phyloP scores from a whole-genome alignment of 2,797 vertebrate species.

The Acipenser transmontanus region DNA sequence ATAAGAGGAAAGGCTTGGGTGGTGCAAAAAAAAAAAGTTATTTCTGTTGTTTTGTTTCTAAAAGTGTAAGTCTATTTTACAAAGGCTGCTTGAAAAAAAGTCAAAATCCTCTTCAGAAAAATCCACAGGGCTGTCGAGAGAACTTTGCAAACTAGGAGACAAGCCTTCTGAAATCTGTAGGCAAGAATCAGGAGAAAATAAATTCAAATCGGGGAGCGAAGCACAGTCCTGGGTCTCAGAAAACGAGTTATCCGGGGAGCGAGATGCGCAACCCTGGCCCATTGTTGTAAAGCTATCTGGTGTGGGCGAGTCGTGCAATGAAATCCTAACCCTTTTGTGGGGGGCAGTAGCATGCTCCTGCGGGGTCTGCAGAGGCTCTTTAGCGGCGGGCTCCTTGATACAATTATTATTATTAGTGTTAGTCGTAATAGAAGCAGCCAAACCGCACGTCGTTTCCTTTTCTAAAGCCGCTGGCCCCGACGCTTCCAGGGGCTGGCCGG shows the following conservation, averaged over 20 bases:
- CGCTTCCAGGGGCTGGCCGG: slow-evolving; percentile 56
- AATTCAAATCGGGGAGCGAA: slow-evolving; percentile 66
- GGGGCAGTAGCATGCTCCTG: slow-evolving; percentile 40
- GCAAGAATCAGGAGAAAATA: slow-evolving; percentile 73
- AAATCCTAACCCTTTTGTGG: slow-evolving; percentile 40
- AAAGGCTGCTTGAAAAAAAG: slow-evolving; percentile 85
- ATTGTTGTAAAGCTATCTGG: slow-evolving; percentile 41
- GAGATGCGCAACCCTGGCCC: slow-evolving; percentile 29
- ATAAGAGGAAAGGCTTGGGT: no score
- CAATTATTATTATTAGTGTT: slow-evolving; percentile 53
- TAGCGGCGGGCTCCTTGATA: slow-evolving; percentile 46
- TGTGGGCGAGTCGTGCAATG: slow-evolving; percentile 41
- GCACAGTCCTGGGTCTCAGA: slow-evolving; percentile 56
- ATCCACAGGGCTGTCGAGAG: slow-evolving; percentile 74
- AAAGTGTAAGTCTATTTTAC: slow-evolving; percentile 76
- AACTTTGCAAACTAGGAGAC: slow-evolving; percentile 66
- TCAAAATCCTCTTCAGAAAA: slow-evolving; percentile 92
- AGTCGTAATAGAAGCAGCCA: slow-evolving; percentile 43
- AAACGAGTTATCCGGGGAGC: slow-evolving; percentile 45
- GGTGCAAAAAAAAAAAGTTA: no score
- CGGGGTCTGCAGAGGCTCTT: slow-evolving; percentile 40
- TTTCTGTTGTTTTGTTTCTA: no score
- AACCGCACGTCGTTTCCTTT: slow-evolving; percentile 53
- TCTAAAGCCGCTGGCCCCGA: slow-evolving; percentile 53
- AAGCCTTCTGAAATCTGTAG: slow-evolving; percentile 60